Evolutionary conservation across 2,797 vertebrate genomes (phyloP), one percentile per base, ranked within the genome.

Genomic region (Hippopotamyrus pictus): DNA sequence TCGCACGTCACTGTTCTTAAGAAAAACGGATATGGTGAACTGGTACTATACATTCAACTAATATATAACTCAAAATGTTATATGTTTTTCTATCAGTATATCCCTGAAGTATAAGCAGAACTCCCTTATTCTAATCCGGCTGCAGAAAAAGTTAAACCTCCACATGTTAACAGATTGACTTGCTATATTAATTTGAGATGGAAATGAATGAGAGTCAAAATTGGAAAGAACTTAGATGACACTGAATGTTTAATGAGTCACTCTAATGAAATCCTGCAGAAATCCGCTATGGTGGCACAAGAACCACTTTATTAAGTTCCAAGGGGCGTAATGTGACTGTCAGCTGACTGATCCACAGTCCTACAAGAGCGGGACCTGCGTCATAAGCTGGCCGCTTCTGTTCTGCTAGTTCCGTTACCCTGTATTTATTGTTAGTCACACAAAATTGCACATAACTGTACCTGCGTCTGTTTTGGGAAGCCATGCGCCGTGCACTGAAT

Each of bases 121-220:
- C 46, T 89, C 89, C 73, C 84, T 22, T 88, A 85, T 90, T 89
- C 89, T 89, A 87, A 37, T 82, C 17, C 54, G 85, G 88, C 91
- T 93, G 50, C 89, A 89, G 65, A 89, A 62, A 82, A 92, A 92
- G 90, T 90, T 86, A 57, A 87, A 92, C 92, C 92, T 93, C 91
- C 90, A 91, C 86, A 86, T 33, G 33, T 59, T 22, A 9, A 91
- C 92, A 92, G 89, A 93, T 92, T 48, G 90, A 94, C 82, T 91
- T 90, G 92, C 87, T 90, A 57, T 48, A 69, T 91, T 59, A 85
- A 93, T 93, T 91, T 93, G 83, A 91, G 89, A 94, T 94, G 93
- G 94, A 92, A 51, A 94, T 92, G 93, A 90, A 90, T 44, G 3
- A 46, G 48, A 94, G 93, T 94, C 92, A 91, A 88, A 51, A 5